Conservation (phyloP, 2,888 invertebrate genomes). For the Drosophila pseudotalamancana region DNA sequence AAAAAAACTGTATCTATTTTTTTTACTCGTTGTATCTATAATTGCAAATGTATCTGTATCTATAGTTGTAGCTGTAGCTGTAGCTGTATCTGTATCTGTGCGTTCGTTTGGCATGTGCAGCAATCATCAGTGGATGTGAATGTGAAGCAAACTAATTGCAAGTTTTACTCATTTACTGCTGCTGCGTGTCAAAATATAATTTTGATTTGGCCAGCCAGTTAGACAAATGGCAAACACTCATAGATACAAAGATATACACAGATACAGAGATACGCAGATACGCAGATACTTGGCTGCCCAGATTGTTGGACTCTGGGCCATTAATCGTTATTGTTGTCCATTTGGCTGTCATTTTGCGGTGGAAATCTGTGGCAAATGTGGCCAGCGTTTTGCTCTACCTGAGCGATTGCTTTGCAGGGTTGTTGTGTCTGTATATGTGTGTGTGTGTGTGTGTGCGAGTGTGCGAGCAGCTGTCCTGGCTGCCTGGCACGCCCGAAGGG, state of each 20-base stretch:
- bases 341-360: slow-evolving; percentile 72
- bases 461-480: slow-evolving; percentile 35
- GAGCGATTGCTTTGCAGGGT: not conserved
- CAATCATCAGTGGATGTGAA: slow-evolving; percentile 30
- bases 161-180: slow-evolving; percentile 44
- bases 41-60: slow-evolving; percentile 15
- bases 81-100: slow-evolving; percentile 5
- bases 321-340: slow-evolving; percentile 65
- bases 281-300: slow-evolving; percentile 26
- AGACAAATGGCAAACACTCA: slow-evolving; percentile 17
- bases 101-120: slow-evolving; percentile 41
- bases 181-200: slow-evolving; percentile 75
- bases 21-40: not conserved
- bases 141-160: slow-evolving; percentile 64
- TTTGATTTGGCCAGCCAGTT: slow-evolving; percentile 48
- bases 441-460: slow-evolving; percentile 17
- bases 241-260: slow-evolving; percentile 12
- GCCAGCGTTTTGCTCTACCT: slow-evolving; percentile 25
- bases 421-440: not conserved
- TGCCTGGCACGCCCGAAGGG: slow-evolving; percentile 34
- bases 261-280: too few species aligned
- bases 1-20: slow-evolving; percentile 14
- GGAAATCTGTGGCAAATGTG: slow-evolving; percentile 67
- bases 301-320: slow-evolving; percentile 34
- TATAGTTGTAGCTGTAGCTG: slow-evolving; percentile 17